Conservation (phyloP, 2,113 vertebrate genomes). For the Gallinago undulata region DNA sequence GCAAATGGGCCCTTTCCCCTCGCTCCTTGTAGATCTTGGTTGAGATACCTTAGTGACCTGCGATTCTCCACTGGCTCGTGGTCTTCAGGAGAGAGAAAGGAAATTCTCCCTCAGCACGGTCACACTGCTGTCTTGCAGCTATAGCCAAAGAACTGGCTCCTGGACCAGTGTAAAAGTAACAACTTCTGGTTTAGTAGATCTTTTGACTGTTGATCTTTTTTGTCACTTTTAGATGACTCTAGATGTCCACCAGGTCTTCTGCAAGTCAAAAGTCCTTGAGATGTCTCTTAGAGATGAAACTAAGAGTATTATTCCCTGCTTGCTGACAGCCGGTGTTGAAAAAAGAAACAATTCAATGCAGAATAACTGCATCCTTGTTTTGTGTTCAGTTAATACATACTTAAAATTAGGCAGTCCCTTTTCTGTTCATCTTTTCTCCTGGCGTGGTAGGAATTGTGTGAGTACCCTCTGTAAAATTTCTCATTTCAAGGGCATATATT, state of each 20-base stretch:
- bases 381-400: neutral
- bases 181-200: neutral
- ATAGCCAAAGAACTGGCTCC: neutral
- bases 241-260: neutral
- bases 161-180: neutral
- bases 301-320: neutral
- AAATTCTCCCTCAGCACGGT: neutral
- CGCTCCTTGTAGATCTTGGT: neutral
- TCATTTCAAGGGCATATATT: neutral
- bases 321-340: neutral
- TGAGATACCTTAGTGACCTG: neutral
- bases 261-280: neutral
- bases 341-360: neutral
- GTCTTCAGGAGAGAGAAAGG: neutral
- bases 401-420: neutral
- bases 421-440: neutral
- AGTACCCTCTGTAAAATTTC: neutral
- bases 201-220: neutral
- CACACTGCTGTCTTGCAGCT: neutral
- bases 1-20: neutral
- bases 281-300: neutral
- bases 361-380: neutral
- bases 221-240: neutral
- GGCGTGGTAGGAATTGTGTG: neutral
- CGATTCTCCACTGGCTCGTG: accelerated